These are phyloP conservation scores for Morpho deidamia DNA, from an alignment of 2,888 invertebrate genomes.

Conservation along the genomic window DNA sequence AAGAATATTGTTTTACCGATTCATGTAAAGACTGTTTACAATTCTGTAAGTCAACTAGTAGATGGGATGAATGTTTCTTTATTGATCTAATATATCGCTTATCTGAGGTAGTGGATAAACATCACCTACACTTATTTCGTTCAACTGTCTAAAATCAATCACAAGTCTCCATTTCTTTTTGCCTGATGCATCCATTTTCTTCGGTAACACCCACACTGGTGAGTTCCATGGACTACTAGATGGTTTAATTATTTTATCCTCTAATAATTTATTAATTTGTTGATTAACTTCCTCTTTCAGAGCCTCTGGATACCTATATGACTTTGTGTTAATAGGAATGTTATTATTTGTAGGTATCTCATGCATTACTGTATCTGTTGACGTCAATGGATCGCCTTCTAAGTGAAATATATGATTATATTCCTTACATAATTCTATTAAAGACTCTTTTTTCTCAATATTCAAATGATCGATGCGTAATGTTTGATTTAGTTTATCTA, in stretches of 20 bases:
- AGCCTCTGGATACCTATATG: constrained; percentile 24
- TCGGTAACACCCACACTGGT: constrained; percentile 23
- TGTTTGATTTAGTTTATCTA: not conserved
- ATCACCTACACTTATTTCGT: not conserved
- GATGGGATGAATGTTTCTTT: too few relatives aligned
- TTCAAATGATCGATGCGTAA: constrained; percentile 15
- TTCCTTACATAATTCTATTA: constrained; percentile 18
- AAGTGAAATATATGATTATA: constrained; percentile 26
- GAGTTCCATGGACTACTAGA: constrained; percentile 24
- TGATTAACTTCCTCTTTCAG: constrained; percentile 23
- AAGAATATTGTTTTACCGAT: too few relatives aligned
- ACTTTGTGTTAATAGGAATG: constrained; percentile 9
- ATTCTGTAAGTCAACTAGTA: too few relatives aligned
- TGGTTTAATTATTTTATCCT: constrained; percentile 20
- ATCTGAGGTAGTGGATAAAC: not conserved
- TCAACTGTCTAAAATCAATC: not conserved
- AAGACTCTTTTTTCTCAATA: constrained; percentile 18
- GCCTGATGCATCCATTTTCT: constrained; percentile 22
- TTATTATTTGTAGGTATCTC: constrained; percentile 16
- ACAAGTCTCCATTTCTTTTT: constrained; percentile 18
- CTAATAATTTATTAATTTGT: constrained; percentile 16
- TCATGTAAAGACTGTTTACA: too few relatives aligned
- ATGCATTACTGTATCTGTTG: constrained; percentile 18
- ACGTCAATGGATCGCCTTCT: not conserved
- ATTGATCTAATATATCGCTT: too few relatives aligned